A percentile compares a stretch with the other conserved stretches of the same genome.
Evolutionary conservation across 1,140 invertebrate genomes (phyloP).

Genomic region (Harlomillsia oculata): DNA sequence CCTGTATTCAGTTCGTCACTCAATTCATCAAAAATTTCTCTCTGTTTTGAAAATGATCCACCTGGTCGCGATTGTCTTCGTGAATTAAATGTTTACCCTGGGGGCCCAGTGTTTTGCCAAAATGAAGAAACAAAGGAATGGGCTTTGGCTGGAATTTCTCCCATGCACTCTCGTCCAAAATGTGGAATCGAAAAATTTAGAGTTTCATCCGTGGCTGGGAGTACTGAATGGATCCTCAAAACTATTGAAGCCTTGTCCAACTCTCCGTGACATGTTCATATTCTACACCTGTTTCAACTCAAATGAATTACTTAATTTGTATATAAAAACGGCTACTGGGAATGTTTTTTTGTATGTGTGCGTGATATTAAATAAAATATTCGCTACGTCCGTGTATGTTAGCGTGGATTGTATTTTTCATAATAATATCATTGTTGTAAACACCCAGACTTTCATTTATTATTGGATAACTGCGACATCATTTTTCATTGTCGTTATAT

Average conservation of each 20-base stretch:
- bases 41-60: slow-evolving; percentile 33
- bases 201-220: slow-evolving; percentile 22
- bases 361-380: too few relatives aligned
- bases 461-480: too few relatives aligned
- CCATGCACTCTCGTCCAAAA: slow-evolving; percentile 26
- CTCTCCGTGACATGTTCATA: slow-evolving; percentile 2
- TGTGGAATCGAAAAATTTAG: slow-evolving; percentile 33
- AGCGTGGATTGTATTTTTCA: too few relatives aligned
- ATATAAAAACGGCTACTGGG: not conserved
- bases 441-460: too few relatives aligned
- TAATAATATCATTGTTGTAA: too few relatives aligned
- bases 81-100: slow-evolving; percentile 30
- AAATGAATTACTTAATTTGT: not conserved
- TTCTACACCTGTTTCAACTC: not conserved
- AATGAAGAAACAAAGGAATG: slow-evolving; percentile 35
- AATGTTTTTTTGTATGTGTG: too few relatives aligned
- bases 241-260: slow-evolving; percentile 33
- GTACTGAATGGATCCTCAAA: slow-evolving; percentile 35
- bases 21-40: slow-evolving; percentile 3
- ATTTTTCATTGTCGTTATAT: too few relatives aligned
- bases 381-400: too few relatives aligned
- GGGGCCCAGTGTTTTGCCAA: slow-evolving; percentile 33
- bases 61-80: slow-evolving; percentile 29
- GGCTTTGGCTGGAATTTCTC: slow-evolving; percentile 28
- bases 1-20: not conserved